Evolutionary conservation across 2,113 vertebrate genomes (phyloP).

Genomic region (Willisornis vidua): DNA sequence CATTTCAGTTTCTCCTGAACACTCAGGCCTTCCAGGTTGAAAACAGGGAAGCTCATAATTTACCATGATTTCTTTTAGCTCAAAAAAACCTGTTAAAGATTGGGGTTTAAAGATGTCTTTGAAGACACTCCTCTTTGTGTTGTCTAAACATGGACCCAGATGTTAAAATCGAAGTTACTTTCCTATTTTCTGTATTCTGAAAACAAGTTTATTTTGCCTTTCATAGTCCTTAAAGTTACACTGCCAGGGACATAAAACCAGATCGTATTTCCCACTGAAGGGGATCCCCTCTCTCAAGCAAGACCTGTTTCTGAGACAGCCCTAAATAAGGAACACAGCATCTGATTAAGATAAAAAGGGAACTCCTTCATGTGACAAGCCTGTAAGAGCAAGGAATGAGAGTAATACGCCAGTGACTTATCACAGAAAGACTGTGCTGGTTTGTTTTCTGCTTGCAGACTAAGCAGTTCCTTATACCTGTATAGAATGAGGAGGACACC

Average conservation of each 20-base stretch:
- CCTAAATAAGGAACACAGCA: not conserved
- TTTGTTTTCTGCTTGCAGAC: not conserved
- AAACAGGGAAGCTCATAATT: not conserved
- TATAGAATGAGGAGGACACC: not conserved
- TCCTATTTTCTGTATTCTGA: not conserved
- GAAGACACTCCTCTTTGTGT: not conserved
- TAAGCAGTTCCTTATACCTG: not conserved
- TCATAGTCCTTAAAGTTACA: not conserved
- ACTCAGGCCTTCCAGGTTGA: not conserved
- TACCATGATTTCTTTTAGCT: not conserved
- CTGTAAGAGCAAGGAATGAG: not conserved
- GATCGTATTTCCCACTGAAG: not conserved
- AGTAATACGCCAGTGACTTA: not conserved
- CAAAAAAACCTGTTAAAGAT: not conserved
- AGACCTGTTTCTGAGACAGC: not conserved
- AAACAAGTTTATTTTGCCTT: not conserved
- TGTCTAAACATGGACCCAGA: not conserved
- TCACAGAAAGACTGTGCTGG: accelerated
- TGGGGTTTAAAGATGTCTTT: not conserved
- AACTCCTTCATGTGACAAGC: not conserved
- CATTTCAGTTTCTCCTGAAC: not conserved
- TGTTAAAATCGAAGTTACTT: not conserved
- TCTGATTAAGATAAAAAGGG: not conserved
- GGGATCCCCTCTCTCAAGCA: not conserved
- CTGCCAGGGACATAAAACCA: not conserved